Base-by-base conservation (phyloP, 2,113 vertebrate species). In the Laticauda colubrina region DNA sequence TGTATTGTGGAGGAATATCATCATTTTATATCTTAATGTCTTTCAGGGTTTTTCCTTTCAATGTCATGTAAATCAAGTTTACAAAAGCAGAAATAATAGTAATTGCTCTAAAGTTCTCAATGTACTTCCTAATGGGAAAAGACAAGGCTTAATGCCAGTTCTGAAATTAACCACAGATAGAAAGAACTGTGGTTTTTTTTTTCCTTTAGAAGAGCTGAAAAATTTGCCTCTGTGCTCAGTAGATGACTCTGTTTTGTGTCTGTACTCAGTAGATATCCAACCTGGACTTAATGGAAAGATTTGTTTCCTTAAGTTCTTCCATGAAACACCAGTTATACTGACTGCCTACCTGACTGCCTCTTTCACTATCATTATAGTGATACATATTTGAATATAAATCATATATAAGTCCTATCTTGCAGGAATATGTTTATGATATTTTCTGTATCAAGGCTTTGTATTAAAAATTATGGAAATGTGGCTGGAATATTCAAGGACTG, bases 381-480 rank as follows among this genome's bases (percentile, higher is more conserved):
- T 11, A 86, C 2, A 2, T 34, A 10, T n/a, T 57, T 20, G 64
- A 87, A 75, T 8, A 56, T 10, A 86, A 8, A 24, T 94, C 7
- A 85, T 64, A 0, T 85, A 53, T 89, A 86, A 54, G 7, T 55
- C 81, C 26, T 89, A 4, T 2, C 48, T 89, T 89, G 1, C 64
- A 88, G 75, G 24, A 91, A 69, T 3, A 7, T 51, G 0, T 18
- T 90, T 90, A 59, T 85, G 87, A 64, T 24, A 26, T 90, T 93
- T 95, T 93, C 87, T n/a, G 6, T 91, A 69, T 55, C 59, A 90
- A 92, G 26, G 53, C 1, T 57, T 20, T 89, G 8, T 92, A 89
- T 0, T 9, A 54, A 86, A 87, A 93, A n/a, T 51, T 57, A 26
- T 29, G 10, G 21, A 15, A 88, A 43, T 9, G 92, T 61, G 0